Percentiles rank a stretch among this genome's conserved stretches.
phyloP scores from a whole-genome alignment of 2,797 vertebrate genomes.

The Pangasius mekongensis region DNA sequence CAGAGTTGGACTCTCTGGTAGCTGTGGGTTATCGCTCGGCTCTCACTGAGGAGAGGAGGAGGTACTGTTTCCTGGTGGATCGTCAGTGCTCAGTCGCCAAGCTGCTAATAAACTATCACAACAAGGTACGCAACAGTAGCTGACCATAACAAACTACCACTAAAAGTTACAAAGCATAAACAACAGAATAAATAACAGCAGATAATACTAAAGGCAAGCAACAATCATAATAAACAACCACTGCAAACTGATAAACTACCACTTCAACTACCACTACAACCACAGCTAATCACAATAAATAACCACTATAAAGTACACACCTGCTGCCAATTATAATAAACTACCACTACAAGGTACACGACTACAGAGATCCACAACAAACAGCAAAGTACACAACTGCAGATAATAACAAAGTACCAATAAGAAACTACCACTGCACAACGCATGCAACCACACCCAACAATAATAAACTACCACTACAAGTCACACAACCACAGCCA shows the following conservation, averaged over 20 bases:
- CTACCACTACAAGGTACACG: background rate
- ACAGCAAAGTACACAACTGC: background rate
- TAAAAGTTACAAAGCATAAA: background rate
- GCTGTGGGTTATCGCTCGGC: slow-evolving; percentile 84
- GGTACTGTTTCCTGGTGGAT: slow-evolving; percentile 87
- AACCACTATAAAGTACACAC: background rate
- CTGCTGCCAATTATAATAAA: background rate
- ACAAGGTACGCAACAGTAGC: slow-evolving; percentile 73
- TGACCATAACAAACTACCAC: background rate
- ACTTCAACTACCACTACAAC: slow-evolving; percentile 85
- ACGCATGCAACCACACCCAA: background rate
- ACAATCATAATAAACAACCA: slow-evolving; percentile 69
- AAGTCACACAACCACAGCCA: background rate
- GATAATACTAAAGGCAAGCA: background rate
- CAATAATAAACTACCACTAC: background rate
- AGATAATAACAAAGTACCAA: background rate
- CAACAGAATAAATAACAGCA: background rate
- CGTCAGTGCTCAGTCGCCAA: slow-evolving; percentile 86
- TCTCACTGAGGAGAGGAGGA: slow-evolving; percentile 83
- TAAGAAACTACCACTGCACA: background rate
- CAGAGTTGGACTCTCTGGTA: slow-evolving; percentile 81
- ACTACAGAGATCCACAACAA: background rate
- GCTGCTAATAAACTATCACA: slow-evolving; percentile 84
- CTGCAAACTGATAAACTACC: slow-evolving; percentile 79
- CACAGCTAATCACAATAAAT: slow-evolving; percentile 40